Conservation (phyloP, 1,140 invertebrate species). For the Leptoteleia sp. region DNA sequence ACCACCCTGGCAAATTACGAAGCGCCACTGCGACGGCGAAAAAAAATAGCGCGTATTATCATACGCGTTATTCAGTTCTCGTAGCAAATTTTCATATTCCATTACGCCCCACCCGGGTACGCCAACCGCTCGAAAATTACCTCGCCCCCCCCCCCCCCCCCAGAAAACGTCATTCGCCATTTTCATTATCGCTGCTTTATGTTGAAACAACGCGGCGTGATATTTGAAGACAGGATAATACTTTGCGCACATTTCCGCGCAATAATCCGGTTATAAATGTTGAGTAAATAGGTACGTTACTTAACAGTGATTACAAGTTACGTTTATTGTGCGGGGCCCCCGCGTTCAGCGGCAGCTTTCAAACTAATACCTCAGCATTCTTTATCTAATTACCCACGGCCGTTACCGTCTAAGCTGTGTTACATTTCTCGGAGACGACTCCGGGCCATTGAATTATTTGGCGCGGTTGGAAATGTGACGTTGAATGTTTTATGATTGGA, state of each 20-base stretch:
- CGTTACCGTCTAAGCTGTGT: slow-evolving; percentile 1
- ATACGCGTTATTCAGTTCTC: slow-evolving; percentile 46
- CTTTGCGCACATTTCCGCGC: slow-evolving; percentile 10
- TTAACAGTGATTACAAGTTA: slow-evolving; percentile 25
- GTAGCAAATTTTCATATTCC: slow-evolving; percentile 55
- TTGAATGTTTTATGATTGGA: slow-evolving; percentile 1
- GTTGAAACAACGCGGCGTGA: slow-evolving; percentile 23
- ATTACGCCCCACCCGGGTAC: slow-evolving; percentile 6
- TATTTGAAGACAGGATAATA: slow-evolving; percentile 33
- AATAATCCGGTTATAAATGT: slow-evolving; percentile 40
- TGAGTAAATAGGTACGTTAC: slow-evolving; percentile 26
- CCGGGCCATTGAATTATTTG: not conserved
- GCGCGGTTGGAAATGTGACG: slow-evolving; percentile 2
- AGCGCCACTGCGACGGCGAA: slow-evolving; percentile 19
- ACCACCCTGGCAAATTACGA: slow-evolving; percentile 48
- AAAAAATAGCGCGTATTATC: slow-evolving; percentile 55
- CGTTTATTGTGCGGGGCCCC: slow-evolving; percentile 22
- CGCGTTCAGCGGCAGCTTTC: not conserved
- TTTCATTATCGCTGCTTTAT: slow-evolving; percentile 45
- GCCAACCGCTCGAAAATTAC: slow-evolving; percentile 1
- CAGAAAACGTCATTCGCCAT: slow-evolving; percentile 32
- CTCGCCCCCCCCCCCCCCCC: not conserved
- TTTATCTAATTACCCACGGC: slow-evolving; percentile 22
- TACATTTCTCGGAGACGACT: slow-evolving; percentile 3
- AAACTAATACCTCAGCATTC: slow-evolving; percentile 12